These are phyloP conservation scores for Amblyopsis hoosieri DNA, from an alignment of 2,797 vertebrate species.

Conservation along the genomic window DNA sequence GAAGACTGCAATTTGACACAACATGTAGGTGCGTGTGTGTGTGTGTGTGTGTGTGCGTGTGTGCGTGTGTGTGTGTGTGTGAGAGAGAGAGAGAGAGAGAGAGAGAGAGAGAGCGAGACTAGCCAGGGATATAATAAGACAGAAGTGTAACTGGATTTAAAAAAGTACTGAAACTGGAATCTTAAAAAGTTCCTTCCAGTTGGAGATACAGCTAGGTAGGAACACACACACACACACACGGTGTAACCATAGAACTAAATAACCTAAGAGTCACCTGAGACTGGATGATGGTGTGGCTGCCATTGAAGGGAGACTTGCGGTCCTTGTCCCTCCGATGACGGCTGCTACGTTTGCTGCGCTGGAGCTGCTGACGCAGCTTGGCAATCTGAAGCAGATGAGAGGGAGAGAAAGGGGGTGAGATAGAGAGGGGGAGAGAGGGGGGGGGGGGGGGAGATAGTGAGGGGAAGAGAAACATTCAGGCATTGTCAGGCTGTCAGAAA, in stretches of 20 bases:
- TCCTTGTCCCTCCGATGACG: slow-evolving; percentile 97
- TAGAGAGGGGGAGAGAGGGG: not conserved
- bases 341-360: slow-evolving; percentile 98
- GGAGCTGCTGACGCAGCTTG: slow-evolving; percentile 95
- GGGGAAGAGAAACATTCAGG: not conserved
- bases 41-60: too few relatives aligned
- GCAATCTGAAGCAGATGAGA: slow-evolving; percentile 83
- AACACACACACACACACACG: not conserved
- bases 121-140: too few relatives aligned
- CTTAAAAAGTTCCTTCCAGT: not conserved
- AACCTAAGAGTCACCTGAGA: slow-evolving; percentile 83
- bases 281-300: slow-evolving; percentile 96
- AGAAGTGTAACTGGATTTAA: too few relatives aligned
- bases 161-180: not conserved
- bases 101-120: too few relatives aligned
- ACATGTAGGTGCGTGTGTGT: too few relatives aligned
- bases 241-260: too few relatives aligned
- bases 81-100: too few relatives aligned
- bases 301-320: slow-evolving; percentile 96
- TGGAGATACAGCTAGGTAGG: not conserved
- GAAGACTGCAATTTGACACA: too few relatives aligned
- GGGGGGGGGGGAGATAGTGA: not conserved
- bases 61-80: too few relatives aligned
- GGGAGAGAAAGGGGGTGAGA: not conserved
- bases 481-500: too few relatives aligned